Base-by-base conservation (phyloP, 2,888 invertebrate genomes). In the Diarsia mendica region DNA sequence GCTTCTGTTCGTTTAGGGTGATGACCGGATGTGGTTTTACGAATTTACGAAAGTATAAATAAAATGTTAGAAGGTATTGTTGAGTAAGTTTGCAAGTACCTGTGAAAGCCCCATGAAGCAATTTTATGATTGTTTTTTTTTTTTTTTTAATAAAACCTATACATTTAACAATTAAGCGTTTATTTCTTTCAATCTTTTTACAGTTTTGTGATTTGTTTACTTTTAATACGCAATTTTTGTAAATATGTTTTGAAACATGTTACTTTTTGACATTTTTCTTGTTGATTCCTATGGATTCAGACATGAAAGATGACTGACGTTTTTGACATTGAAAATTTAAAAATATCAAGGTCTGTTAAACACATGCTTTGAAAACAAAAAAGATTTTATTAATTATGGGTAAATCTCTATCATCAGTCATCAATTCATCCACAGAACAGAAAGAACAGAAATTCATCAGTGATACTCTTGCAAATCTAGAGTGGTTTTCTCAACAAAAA, bases 181-280 rank as follows among this genome's bases (percentile, higher is more conserved):
- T 61, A 39, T 79, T 20, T 71, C 64, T 60, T 72, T 74, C 20
- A 20, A n/a, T 74, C 28, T 74, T 60, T 20, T 28, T 39, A 3
- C n/a, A 58, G 33, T 53, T 44, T 39, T 48, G 39, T 55, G 13
- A 49, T 74, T 66, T 74, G 49, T 73, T 77, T 72, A 67, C n/a
- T 72, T 81, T 66, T 71, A 74, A 55, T 51, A 39, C 33, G 48
- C 44, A 55, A 64, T 81, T 84, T 85, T 72, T 69, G 46, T 63
- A 51, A 67, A 73, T 77, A 73, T 51, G 60, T 63, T 72, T 64
- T 68, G 63, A 61, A 63, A 44, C 46, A 61, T 11, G 46, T 61
- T 75, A 78, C 69, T 74, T 82, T 80, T 81, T 83, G 72, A 67
- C 86, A 87, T 88, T 80, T 85, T 82, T 79, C 76, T 79, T 79